Base-by-base conservation (phyloP, 2,888 invertebrate genomes). In the Augiades crinisus region DNA sequence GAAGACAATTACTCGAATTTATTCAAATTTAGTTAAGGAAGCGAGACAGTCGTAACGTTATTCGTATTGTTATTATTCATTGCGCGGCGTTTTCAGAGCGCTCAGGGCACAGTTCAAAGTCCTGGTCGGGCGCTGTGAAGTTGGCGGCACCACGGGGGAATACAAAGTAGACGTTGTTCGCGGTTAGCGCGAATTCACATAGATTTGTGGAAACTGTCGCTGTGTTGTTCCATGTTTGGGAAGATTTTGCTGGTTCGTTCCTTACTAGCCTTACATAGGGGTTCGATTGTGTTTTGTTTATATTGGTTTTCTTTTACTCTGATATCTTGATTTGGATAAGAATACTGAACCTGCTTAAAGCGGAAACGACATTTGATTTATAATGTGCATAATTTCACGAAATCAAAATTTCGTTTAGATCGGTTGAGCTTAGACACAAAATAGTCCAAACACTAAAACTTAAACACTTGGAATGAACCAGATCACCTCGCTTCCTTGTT, bases 21-120 rank as follows among this genome's bases (percentile, higher is more conserved):
- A 37, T 36, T 24, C 2, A 36, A 17, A 10, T 27, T 21, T 14
- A 8, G 13, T 14, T 17, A 14, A 24, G 24, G 24, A 43, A 31
- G 19, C 19, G 33, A 33, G 33, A 44, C 33, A n/a, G 5, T 40
- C n/a, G 10, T 16, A 13, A 36, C 46, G 19, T 38, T 47, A 31
- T 38, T 38, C 31, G n/a, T 40, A 49, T 49, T 49, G 10, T 49
- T 49, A 30, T 41, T 49, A 49, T 49, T 49, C 49, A 34, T 24
- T 41, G 49, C 49, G 40, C 33, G 40, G 19, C 24, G 40, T 47
- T 47, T 47, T 47, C 31, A 47, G 47, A 46, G 46, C 36, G 24
- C 14, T 31, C 38, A 24, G 22, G 22, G 22, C 40, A 8, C 46
- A 30, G 47, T 47, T 47, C 47, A 49, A 49, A 49, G 40, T 47